Conservation (phyloP, 2,113 vertebrate species). For the Scartelaos histophorus region DNA sequence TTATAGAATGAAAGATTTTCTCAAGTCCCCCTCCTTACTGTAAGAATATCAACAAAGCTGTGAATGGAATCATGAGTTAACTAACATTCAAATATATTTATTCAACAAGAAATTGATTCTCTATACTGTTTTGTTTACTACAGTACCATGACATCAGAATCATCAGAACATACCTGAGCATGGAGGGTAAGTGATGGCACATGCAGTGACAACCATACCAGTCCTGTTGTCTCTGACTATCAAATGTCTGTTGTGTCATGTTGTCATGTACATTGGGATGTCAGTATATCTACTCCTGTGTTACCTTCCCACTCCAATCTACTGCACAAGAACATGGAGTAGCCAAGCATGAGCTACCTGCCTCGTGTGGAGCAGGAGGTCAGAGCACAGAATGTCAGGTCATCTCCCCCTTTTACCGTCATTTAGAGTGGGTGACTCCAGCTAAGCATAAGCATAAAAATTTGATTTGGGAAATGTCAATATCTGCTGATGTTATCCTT, state of each 20-base stretch:
- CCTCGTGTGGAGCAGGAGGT: background rate
- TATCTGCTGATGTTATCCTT: background rate
- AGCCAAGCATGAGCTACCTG: background rate
- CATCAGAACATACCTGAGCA: background rate
- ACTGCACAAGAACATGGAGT: background rate
- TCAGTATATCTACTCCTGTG: background rate
- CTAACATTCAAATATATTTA: background rate
- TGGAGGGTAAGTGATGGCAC: background rate
- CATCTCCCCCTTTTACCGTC: background rate
- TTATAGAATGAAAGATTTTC: conserved; percentile 20
- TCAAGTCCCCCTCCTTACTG: conserved; percentile 2
- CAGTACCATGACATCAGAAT: background rate
- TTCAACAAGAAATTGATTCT: background rate
- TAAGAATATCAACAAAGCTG: background rate
- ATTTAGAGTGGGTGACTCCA: background rate
- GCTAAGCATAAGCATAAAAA: background rate
- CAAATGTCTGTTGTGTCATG: background rate
- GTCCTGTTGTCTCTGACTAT: background rate
- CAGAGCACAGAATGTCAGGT: conserved; percentile 9
- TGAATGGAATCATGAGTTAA: background rate
- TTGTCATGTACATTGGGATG: background rate
- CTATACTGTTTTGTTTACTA: background rate
- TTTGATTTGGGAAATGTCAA: background rate
- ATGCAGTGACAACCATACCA: background rate
- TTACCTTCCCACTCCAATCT: background rate